Conservation (phyloP, 1,140 invertebrate genomes). For the Hermetia illucens region DNA sequence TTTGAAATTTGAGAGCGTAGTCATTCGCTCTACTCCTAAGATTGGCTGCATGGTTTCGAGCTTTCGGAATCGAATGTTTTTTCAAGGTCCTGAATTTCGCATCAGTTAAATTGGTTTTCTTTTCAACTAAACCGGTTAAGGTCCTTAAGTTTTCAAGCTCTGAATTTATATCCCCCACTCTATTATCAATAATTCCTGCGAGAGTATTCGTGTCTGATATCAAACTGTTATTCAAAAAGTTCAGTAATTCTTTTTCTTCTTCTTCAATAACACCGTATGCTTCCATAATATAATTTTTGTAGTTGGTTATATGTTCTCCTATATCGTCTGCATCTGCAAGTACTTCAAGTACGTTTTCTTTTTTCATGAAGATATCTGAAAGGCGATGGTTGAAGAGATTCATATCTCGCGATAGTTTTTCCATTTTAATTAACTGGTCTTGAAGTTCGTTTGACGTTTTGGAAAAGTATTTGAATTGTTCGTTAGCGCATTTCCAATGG, state of each 20-base stretch:
- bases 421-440: conserved; percentile 25
- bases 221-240: conserved; percentile 15
- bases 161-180: conserved; percentile 7
- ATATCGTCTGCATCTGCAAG: conserved; percentile 31
- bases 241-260: conserved; percentile 8
- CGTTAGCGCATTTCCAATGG: conserved; percentile 20
- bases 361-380: conserved; percentile 19
- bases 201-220: conserved; percentile 13
- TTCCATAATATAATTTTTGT: conserved; percentile 17
- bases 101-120: conserved; percentile 5
- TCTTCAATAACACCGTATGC: conserved; percentile 15
- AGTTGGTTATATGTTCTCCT: conserved; percentile 27
- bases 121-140: conserved; percentile 8
- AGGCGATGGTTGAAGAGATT: conserved; percentile 22
- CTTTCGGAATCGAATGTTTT: conserved; percentile 30
- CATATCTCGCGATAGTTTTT: conserved; percentile 22
- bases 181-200: conserved; percentile 6
- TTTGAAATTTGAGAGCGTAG: conserved; percentile 33
- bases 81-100: conserved; percentile 7
- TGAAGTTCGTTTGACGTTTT: conserved; percentile 23
- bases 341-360: conserved; percentile 29
- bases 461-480: conserved; percentile 18
- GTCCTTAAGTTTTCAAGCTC: conserved; percentile 5
- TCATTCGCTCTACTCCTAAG: conserved; percentile 46
- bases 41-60: conserved; percentile 49